phyloP scores from a whole-genome alignment of 2,888 invertebrate species.

The Drosophila longiperda region DNA sequence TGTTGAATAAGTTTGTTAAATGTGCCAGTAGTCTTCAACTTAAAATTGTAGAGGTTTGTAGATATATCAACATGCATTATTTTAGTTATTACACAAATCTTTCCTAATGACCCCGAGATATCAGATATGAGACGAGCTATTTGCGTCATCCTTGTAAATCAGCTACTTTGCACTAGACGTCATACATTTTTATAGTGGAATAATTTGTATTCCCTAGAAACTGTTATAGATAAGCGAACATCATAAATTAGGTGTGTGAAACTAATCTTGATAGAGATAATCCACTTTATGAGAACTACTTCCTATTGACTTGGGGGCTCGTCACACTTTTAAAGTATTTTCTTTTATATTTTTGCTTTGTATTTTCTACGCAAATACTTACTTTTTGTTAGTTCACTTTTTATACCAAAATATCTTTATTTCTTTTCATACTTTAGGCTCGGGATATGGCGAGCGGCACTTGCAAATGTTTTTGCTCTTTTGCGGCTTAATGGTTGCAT shows the following conservation, averaged over 20 bases:
- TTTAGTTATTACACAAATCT: constrained; percentile 19
- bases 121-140: neutral
- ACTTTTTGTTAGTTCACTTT: neutral
- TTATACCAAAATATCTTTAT: neutral
- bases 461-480: constrained; percentile 88
- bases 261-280: neutral
- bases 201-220: neutral
- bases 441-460: constrained; percentile 87
- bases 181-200: neutral
- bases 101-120: constrained; percentile 9
- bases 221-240: neutral
- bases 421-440: constrained; percentile 76
- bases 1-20: neutral
- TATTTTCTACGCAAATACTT: neutral
- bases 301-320: constrained; percentile 5
- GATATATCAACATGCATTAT: neutral
- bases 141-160: neutral
- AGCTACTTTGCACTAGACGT: neutral
- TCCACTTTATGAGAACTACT: neutral
- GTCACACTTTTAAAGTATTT: neutral
- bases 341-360: neutral
- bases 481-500: constrained; percentile 87
- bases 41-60: neutral
- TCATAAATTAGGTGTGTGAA: neutral
- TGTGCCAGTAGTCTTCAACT: constrained; percentile 12